Evolutionary conservation across 2,888 invertebrate genomes (phyloP).

Genomic region (Geophilus truncorum): DNA sequence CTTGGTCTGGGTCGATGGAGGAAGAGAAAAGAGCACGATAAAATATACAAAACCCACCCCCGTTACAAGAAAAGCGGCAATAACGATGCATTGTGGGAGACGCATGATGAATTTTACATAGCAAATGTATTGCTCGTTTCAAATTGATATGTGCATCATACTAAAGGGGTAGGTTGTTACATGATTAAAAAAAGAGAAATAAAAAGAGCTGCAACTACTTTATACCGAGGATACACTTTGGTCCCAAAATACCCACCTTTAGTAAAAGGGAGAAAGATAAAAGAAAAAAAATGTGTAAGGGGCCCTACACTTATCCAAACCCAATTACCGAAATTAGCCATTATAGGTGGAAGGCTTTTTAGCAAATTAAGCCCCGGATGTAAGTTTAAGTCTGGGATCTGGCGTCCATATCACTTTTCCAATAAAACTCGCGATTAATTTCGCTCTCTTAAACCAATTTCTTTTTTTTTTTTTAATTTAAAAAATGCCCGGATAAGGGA

Average conservation of each 20-base stretch:
- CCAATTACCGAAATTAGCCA: constrained; percentile 12
- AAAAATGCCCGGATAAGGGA: too few relatives aligned
- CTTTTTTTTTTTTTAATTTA: too few relatives aligned
- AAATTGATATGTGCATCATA: neutral
- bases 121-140: neutral
- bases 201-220: neutral
- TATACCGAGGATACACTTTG: neutral
- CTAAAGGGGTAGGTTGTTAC: neutral
- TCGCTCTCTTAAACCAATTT: too few relatives aligned
- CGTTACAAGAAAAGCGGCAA: neutral
- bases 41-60: neutral
- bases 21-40: constrained; percentile 11
- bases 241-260: constrained; percentile 10
- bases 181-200: neutral
- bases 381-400: neutral
- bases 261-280: neutral
- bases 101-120: neutral
- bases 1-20: neutral
- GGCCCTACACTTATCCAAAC: constrained; percentile 10
- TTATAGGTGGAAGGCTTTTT: constrained; percentile 12
- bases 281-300: neutral
- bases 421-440: neutral
- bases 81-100: neutral
- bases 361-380: neutral
- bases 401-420: neutral